phyloP scores from a whole-genome alignment of 1,140 invertebrate species.

The Heterodera carotae region DNA sequence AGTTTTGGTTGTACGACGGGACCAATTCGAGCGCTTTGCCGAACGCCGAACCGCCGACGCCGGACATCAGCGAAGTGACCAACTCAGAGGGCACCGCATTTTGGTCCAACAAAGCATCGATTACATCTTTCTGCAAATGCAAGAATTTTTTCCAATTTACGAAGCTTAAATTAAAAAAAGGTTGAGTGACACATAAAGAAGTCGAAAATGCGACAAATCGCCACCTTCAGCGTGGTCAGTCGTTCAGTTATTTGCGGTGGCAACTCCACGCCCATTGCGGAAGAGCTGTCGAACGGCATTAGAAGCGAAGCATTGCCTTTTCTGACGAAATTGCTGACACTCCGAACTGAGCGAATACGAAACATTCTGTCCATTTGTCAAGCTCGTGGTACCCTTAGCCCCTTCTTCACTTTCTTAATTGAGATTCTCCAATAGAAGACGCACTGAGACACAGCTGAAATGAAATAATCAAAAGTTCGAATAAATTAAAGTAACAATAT shows the following conservation, averaged over 20 bases:
- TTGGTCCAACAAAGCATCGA: constrained; percentile 32
- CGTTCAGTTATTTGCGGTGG: neutral
- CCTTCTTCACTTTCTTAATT: no score
- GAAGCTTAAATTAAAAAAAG: no score
- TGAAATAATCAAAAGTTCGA: no score
- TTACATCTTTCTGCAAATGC: constrained; percentile 31
- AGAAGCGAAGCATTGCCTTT: neutral
- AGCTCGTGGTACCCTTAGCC: no score
- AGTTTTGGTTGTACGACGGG: constrained; percentile 40
- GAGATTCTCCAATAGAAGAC: no score
- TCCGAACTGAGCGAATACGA: constrained; percentile 20
- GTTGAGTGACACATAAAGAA: no score
- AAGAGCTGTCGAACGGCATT: neutral
- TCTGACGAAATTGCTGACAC: constrained; percentile 11
- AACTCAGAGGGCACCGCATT: neutral
- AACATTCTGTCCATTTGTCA: constrained; percentile 14
- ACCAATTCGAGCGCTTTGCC: constrained; percentile 13
- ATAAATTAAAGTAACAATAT: no score
- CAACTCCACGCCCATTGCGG: neutral
- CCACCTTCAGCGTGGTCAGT: neutral
- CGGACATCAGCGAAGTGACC: constrained; percentile 1
- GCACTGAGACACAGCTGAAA: no score
- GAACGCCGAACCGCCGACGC: constrained; percentile 13
- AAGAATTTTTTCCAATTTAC: neutral
- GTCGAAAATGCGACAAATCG: neutral